Percentiles rank a stretch among this genome's conserved stretches.
Evolutionary conservation across 2,113 vertebrate genomes (phyloP).

Genomic region (Bettongia penicillata): DNA sequence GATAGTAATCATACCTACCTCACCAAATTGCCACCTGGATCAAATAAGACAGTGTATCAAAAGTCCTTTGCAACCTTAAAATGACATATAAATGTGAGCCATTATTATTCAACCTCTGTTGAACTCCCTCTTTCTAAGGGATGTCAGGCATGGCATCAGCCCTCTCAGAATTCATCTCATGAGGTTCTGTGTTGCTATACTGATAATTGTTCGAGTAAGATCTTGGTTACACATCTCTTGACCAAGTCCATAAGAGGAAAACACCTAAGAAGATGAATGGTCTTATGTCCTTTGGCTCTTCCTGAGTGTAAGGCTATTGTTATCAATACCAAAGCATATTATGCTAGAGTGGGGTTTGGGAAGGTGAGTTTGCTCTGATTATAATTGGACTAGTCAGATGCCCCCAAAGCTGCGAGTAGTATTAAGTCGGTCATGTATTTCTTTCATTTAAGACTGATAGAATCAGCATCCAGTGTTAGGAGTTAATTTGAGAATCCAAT

Average conservation of each 20-base stretch:
- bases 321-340: not conserved
- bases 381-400: not conserved
- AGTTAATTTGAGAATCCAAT: conserved; percentile 72
- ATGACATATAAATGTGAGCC: not conserved
- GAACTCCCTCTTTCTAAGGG: not conserved
- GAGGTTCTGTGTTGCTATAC: not conserved
- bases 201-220: not conserved
- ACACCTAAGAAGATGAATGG: not conserved
- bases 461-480: conserved; percentile 27
- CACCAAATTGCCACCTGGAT: not conserved
- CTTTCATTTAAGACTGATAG: conserved; percentile 53
- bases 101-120: not conserved
- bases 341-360: not conserved
- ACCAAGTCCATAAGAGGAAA: not conserved
- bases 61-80: not conserved
- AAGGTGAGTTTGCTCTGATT: not conserved
- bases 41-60: not conserved
- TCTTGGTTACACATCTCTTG: not conserved
- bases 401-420: conserved; percentile 1
- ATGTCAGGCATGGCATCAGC: not conserved
- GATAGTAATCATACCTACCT: not conserved
- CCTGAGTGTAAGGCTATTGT: not conserved
- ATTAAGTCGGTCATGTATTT: not conserved
- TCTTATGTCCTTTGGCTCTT: not conserved
- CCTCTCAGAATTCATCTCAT: not conserved